Conservation (phyloP, 2,797 vertebrate species). For the Epinephelus coioides region DNA sequence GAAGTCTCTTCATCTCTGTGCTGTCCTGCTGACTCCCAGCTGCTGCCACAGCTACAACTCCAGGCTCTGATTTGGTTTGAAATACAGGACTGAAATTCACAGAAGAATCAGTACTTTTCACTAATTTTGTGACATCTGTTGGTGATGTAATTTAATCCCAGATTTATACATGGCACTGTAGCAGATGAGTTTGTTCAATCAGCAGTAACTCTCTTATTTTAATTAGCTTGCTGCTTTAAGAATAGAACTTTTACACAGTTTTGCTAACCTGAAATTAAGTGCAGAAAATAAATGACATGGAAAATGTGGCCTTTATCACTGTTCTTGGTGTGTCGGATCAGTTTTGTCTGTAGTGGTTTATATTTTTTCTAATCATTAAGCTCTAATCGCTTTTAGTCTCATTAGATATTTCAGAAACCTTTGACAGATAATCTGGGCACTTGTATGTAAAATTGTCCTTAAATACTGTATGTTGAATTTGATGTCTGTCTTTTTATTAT, state of each 20-base stretch:
- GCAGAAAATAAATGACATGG: slow-evolving; percentile 64
- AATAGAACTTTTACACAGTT: slow-evolving; percentile 65
- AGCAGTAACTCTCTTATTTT: slow-evolving; percentile 53
- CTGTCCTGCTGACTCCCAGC: slow-evolving; percentile 2
- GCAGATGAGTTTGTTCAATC: slow-evolving; percentile 50
- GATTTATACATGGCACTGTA: slow-evolving; percentile 53
- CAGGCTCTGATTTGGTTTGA: slow-evolving; percentile 24
- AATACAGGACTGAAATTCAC: slow-evolving; percentile 31
- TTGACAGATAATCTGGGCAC: too few relatives aligned
- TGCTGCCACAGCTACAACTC: slow-evolving; percentile 2
- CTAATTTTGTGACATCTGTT: slow-evolving; percentile 41
- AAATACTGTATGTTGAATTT: background rate
- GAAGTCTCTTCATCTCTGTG: background rate
- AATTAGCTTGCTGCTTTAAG: slow-evolving; percentile 67
- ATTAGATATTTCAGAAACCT: background rate
- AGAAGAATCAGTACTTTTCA: slow-evolving; percentile 19
- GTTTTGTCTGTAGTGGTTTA: background rate
- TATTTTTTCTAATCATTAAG: background rate
- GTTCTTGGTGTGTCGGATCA: background rate
- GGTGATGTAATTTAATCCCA: slow-evolving; percentile 16
- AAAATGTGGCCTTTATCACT: slow-evolving; percentile 17
- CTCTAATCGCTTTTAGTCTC: background rate
- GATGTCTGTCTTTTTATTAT: background rate
- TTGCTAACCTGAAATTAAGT: slow-evolving; percentile 64
- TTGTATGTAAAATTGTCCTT: background rate